Base-by-base conservation (phyloP, 2,888 invertebrate genomes). In the Ophion slaviceki region DNA sequence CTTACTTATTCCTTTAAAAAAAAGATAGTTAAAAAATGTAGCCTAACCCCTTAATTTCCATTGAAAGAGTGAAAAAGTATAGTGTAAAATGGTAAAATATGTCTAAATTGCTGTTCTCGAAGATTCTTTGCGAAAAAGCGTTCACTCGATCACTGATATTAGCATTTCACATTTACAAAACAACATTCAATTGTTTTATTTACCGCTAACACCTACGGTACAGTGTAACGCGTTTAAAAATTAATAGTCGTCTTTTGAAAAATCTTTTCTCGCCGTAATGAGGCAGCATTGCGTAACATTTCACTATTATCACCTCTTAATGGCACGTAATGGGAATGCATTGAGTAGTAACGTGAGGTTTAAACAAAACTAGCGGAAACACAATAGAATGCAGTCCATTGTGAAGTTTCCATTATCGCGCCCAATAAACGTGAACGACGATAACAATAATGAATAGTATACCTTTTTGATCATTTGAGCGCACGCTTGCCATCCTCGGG, bases 401-500 rank as follows among this genome's bases (percentile, higher is more conserved):
- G 36, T 72, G 20, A 32, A 2, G 24, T 72, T 10, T 61, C 10
- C 20, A 61, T 62, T 62, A 66, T 66, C 47, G 20, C 17, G 53
- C 11, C n/a, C 17, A 67, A 67, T 62, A 57, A 67, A 20, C 24
- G 40, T 57, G 0, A 7, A 24, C 53, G n/a, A 81, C 1, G 45
- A 57, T 10, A 24, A 61, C 20, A 17, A 68, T 68, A 59, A 68
- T 45, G 53, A 67, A 68, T 36, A 61, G 81, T 87, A 87, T 94
- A 97, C 97, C 95, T 96, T 97, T 93, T 97, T 97, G 86, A 97
- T 95, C 95, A 97, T 96, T 89, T 96, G 95, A 53, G 97, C 96
- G 88, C 97, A 97, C 0, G 97, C 96, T 92, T 97, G 96, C 98
- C 98, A 98, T 11, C 98, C 98, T 64, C 97, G 95, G 68, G 96